These are phyloP conservation scores for Synanthedon tipuliformis DNA, from an alignment of 2,888 invertebrate species.

Conservation along the genomic window DNA sequence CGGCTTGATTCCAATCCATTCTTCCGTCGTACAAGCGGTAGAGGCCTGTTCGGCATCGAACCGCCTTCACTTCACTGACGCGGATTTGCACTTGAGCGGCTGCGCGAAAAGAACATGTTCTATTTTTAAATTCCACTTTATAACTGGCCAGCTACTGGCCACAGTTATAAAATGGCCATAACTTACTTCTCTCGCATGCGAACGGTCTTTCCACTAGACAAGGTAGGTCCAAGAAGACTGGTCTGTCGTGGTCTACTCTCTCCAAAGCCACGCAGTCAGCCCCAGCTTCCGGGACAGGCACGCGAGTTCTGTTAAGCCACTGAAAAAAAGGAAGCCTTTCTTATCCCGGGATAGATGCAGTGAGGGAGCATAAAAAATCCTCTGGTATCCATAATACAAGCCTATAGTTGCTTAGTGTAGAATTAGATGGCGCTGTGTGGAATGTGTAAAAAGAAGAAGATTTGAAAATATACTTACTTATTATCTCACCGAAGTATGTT, in stretches of 20 bases:
- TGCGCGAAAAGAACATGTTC: conserved; percentile 9
- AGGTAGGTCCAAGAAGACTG: conserved; percentile 66
- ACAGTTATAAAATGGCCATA: too few species aligned
- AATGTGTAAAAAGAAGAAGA: too few species aligned
- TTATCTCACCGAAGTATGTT: too few species aligned
- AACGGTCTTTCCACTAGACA: conserved; percentile 59
- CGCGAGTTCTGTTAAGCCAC: conserved; percentile 52
- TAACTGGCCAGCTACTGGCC: too few species aligned
- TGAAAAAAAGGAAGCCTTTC: conserved; percentile 12
- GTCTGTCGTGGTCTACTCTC: conserved; percentile 53
- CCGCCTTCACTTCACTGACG: conserved; percentile 31
- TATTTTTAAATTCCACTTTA: background rate
- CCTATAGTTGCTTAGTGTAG: too few species aligned
- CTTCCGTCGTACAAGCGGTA: conserved; percentile 53
- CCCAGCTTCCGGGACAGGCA: conserved; percentile 54
- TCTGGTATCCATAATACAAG: too few species aligned
- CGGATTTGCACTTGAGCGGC: conserved; percentile 20
- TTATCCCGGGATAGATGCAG: too few species aligned
- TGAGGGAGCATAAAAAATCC: background rate
- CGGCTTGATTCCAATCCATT: conserved; percentile 61
- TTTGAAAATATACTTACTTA: too few species aligned
- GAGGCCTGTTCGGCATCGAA: conserved; percentile 39
- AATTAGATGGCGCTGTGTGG: too few species aligned
- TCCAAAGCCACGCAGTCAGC: conserved; percentile 64
- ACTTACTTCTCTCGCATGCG: conserved; percentile 56